These are phyloP conservation scores for Aldrovandia affinis DNA, from an alignment of 2,797 vertebrate species.

Conservation along the genomic window DNA sequence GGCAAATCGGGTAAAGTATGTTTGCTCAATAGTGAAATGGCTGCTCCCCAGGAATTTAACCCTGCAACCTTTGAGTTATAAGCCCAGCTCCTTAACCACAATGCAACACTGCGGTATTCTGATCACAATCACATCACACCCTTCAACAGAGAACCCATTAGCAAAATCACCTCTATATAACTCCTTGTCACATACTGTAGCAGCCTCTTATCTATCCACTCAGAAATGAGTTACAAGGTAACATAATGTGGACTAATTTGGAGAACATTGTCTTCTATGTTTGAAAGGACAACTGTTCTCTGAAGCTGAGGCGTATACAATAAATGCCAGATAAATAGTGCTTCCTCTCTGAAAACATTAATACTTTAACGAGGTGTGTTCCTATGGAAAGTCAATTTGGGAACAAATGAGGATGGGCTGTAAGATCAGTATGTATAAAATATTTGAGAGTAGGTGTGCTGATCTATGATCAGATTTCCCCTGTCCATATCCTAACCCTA, in stretches of 20 bases:
- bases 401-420: too few species aligned
- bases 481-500: too few species aligned
- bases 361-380: too few species aligned
- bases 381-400: too few species aligned
- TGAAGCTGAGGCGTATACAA: too few species aligned
- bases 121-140: not conserved
- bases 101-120: not conserved
- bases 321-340: too few species aligned
- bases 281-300: not conserved
- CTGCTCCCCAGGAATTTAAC: not conserved
- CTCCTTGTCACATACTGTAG: not conserved
- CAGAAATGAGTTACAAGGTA: not conserved
- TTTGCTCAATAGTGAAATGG: not conserved
- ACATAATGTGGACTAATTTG: not conserved
- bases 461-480: too few species aligned
- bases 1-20: not conserved
- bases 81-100: too few species aligned
- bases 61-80: too few species aligned
- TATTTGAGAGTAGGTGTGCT: too few species aligned
- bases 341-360: too few species aligned
- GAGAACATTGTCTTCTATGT: not conserved
- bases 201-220: not conserved
- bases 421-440: too few species aligned
- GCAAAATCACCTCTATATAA: not conserved
- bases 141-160: not conserved